Evolutionary conservation across 2,113 vertebrate species (phyloP).

Genomic region (Heterotis niloticus): DNA sequence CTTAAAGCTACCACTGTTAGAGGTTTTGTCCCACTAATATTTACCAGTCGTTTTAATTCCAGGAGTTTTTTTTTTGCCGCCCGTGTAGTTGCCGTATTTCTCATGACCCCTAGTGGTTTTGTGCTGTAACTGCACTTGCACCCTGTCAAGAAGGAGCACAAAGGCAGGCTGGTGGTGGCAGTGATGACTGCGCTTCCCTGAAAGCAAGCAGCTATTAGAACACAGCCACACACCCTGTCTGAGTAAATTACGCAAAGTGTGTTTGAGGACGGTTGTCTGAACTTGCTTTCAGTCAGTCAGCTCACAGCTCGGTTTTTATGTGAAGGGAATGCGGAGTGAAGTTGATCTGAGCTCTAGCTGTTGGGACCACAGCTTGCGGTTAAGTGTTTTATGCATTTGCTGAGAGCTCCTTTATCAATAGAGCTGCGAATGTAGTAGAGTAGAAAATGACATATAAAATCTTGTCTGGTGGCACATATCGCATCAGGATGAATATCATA

Average conservation of each 20-base stretch:
- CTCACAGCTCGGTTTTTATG: neutral
- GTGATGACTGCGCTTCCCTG: neutral
- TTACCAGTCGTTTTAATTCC: neutral
- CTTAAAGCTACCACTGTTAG: neutral
- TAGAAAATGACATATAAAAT: neutral
- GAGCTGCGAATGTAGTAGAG: constrained; percentile 8
- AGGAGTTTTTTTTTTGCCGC: neutral
- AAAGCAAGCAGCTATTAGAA: neutral
- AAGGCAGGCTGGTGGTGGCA: neutral
- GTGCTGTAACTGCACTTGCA: constrained; percentile 10
- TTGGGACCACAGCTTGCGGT: neutral
- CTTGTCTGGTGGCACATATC: constrained; percentile 25
- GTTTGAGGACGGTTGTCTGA: neutral
- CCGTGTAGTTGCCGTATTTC: neutral
- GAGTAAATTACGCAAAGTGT: neutral
- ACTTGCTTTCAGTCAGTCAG: neutral
- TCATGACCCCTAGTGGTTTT: neutral
- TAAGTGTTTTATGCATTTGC: constrained; percentile 14
- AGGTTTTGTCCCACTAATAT: neutral
- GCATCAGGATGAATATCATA: constrained; percentile 8
- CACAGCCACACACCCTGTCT: neutral
- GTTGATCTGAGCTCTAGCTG: neutral
- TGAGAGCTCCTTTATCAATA: neutral
- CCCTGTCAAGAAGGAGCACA: neutral
- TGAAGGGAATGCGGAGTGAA: neutral